Evolutionary conservation across 1,140 invertebrate species (phyloP).

Genomic region (Littorina saxatilis): DNA sequence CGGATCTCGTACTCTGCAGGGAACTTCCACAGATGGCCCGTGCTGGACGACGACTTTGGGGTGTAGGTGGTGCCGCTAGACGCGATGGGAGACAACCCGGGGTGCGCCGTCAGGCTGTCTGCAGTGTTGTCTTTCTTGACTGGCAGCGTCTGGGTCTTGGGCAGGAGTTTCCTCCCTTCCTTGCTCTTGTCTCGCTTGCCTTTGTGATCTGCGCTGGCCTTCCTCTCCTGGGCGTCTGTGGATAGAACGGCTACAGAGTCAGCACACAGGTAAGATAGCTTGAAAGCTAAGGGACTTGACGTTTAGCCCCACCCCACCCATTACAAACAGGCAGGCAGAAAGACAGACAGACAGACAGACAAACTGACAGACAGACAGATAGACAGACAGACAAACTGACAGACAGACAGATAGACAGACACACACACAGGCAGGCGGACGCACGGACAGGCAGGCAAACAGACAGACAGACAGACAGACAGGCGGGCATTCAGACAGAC

Average conservation of each 20-base stretch:
- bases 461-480: not conserved
- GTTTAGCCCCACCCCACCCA: too few species aligned
- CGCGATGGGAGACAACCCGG: constrained; percentile 58
- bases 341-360: not conserved
- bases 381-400: not conserved
- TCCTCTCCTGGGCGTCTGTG: constrained; percentile 22
- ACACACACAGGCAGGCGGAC: not conserved
- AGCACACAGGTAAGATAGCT: too few species aligned
- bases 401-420: not conserved
- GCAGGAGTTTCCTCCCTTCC: constrained; percentile 8
- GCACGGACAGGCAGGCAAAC: not conserved
- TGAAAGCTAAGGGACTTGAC: too few species aligned
- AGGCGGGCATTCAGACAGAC: too few species aligned
- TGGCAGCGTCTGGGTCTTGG: constrained; percentile 27
- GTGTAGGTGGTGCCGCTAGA: constrained; percentile 67
- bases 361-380: not conserved
- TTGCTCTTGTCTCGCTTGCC: not conserved
- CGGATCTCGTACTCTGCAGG: constrained; percentile 60
- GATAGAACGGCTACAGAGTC: not conserved
- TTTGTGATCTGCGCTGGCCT: constrained; percentile 25
- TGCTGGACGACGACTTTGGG: constrained; percentile 68
- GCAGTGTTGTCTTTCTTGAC: constrained; percentile 39
- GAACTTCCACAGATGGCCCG: constrained; percentile 61
- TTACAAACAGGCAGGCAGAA: not conserved
- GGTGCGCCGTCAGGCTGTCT: constrained; percentile 27